Base-by-base conservation (phyloP, 2,797 vertebrate genomes). In the Triplophysa yarkandensis region DNA sequence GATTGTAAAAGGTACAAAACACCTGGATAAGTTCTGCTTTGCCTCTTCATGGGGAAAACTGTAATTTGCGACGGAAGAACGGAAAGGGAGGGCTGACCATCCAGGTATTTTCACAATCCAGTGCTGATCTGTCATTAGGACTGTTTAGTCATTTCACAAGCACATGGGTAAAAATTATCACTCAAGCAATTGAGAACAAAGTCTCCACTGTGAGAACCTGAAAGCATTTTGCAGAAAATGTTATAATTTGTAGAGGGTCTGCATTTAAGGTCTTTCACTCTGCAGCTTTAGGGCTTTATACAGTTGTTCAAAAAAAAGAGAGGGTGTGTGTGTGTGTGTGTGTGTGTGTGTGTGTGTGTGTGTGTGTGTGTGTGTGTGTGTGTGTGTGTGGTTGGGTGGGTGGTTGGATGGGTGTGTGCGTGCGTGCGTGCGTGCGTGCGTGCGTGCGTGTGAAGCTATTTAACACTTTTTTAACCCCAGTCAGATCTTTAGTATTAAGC, bases 21-120 rank as follows among this genome's bases (percentile, higher is more conserved):
- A 91, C 88, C 90, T 91, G 89, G 88, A 86, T 61, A 58, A 1
- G 65, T 28, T 60, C 77, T 69, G 67, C 71, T 68, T 64, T 44
- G 0, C 16, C 1, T 23, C 72, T 62, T 68, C 41, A 71, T 71
- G 21, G n/a, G 14, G 41, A 82, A 78, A 76, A 77, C 88, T 90
- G 81, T 91, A 89, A 91, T 92, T 89, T 89, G 76, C 67, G 19
- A 61, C 32, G 72, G 75, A 84, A 79, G 28, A 69, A 76, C 68
- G 64, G 79, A 70, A 74, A 66, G 16, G 72, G 79, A 80, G 69
- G 55, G 82, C 6, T 6, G 72, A 68, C 73, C 74, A 77, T 77
- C 30, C 55, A 74, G 73, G 44, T 41, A 28, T 79, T 82, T 74
- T 79, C 64, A 63, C 43, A 71, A 71, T 62, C 44, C 50, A 67